Percentiles rank a stretch among this genome's conserved stretches.
phyloP scores from a whole-genome alignment of 2,113 vertebrate genomes.

The Podiceps cristatus region DNA sequence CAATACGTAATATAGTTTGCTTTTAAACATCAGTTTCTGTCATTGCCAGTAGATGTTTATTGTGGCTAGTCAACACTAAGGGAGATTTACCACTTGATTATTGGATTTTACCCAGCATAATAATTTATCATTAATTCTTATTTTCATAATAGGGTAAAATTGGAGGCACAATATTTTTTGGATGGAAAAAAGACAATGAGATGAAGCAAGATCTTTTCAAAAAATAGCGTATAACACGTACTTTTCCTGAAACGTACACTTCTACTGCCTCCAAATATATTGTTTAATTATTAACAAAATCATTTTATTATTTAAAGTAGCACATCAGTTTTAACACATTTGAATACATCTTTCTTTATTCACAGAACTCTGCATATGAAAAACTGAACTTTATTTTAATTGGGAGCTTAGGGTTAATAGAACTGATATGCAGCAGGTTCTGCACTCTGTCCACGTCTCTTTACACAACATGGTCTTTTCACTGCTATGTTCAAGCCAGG shows the following conservation, averaged over 20 bases:
- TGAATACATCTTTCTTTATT: not conserved
- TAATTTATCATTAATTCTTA: not conserved
- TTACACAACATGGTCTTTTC: not conserved
- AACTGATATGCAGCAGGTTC: not conserved
- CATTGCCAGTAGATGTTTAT: not conserved
- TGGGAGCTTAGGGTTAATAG: not conserved
- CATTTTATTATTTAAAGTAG: not conserved
- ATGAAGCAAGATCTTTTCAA: not conserved
- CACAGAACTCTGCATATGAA: not conserved
- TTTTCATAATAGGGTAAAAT: not conserved
- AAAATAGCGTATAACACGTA: not conserved
- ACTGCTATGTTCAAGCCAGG: not conserved
- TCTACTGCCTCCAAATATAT: not conserved
- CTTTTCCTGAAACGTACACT: not conserved
- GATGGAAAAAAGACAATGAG: not conserved
- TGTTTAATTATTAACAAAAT: not conserved
- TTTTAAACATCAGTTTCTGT: conserved; percentile 1
- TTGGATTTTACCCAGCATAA: conserved; percentile 17
- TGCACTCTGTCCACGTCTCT: not conserved
- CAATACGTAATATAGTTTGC: not conserved
- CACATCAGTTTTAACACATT: not conserved
- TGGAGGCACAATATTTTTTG: not conserved
- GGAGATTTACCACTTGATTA: not conserved
- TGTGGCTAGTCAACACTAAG: not conserved
- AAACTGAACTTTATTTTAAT: not conserved